phyloP scores from a whole-genome alignment of 2,797 vertebrate genomes.

The Melopsittacus undulatus region DNA sequence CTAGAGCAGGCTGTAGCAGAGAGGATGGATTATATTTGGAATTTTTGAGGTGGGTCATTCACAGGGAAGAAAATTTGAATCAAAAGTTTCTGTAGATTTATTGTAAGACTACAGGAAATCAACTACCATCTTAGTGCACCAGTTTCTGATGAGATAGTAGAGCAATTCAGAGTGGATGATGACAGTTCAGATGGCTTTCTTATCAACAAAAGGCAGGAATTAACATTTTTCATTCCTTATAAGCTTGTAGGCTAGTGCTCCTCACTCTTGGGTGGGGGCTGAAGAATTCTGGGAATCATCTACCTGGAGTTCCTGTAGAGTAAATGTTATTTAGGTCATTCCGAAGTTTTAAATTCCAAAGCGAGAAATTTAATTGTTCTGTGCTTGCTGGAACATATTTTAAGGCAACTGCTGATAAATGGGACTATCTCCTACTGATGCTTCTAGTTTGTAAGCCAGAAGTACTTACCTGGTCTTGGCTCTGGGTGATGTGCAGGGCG shows the following conservation, averaged over 20 bases:
- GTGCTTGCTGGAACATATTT: background rate
- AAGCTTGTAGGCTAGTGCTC: background rate
- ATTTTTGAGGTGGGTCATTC: background rate
- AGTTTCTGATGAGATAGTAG: background rate
- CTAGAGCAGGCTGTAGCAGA: background rate
- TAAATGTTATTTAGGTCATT: background rate
- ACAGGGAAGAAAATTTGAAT: background rate
- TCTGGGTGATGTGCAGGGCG: background rate
- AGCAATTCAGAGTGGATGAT: background rate
- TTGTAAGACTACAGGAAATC: background rate
- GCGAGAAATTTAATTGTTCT: background rate
- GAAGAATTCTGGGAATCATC: background rate
- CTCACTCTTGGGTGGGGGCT: background rate
- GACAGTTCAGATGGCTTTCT: background rate
- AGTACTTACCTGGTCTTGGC: background rate
- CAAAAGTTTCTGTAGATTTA: background rate
- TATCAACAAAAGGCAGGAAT: background rate
- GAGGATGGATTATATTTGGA: background rate
- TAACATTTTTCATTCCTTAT: background rate
- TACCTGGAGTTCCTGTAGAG: background rate
- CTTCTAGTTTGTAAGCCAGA: background rate
- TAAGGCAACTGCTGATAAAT: background rate
- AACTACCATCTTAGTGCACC: background rate
- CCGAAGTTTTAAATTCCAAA: background rate
- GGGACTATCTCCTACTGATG: background rate